These are phyloP conservation scores for Chromobotia macracanthus DNA, from an alignment of 2,797 vertebrate genomes.

Conservation along the genomic window DNA sequence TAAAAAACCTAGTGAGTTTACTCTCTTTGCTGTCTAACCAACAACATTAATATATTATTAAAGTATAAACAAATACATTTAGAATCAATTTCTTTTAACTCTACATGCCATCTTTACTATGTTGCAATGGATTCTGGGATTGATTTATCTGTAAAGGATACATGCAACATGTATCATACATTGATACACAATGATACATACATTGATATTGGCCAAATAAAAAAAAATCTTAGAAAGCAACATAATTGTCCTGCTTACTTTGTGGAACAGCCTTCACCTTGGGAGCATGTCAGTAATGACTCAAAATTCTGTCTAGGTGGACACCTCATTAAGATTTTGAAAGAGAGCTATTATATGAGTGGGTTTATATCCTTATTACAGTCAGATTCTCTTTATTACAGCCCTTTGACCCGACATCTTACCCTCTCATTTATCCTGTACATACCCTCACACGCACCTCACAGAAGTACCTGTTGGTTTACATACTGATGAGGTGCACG, in stretches of 20 bases:
- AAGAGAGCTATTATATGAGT: background rate
- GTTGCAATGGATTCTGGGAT: background rate
- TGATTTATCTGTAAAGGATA: background rate
- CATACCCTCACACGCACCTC: background rate
- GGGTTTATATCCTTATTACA: background rate
- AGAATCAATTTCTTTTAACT: background rate
- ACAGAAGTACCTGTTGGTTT: slow-evolving; percentile 10
- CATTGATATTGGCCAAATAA: background rate
- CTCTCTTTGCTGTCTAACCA: background rate
- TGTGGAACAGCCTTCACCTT: background rate
- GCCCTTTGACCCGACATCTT: background rate
- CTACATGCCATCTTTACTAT: background rate
- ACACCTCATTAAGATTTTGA: background rate
- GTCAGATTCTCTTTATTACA: slow-evolving; percentile 14
- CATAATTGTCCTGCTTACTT: background rate
- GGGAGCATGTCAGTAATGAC: background rate
- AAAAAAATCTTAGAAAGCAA: background rate
- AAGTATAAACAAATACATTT: background rate
- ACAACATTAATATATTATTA: no score
- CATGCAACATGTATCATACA: background rate
- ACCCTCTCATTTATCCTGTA: slow-evolving; percentile 25
- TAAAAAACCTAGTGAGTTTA: background rate
- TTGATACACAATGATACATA: background rate
- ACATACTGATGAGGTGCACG: slow-evolving; percentile 40
- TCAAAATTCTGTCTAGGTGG: background rate